A percentile compares a stretch with the other conserved stretches of the same genome.
phyloP scores from a whole-genome alignment of 2,797 vertebrate genomes.

The Chelon auratus region DNA sequence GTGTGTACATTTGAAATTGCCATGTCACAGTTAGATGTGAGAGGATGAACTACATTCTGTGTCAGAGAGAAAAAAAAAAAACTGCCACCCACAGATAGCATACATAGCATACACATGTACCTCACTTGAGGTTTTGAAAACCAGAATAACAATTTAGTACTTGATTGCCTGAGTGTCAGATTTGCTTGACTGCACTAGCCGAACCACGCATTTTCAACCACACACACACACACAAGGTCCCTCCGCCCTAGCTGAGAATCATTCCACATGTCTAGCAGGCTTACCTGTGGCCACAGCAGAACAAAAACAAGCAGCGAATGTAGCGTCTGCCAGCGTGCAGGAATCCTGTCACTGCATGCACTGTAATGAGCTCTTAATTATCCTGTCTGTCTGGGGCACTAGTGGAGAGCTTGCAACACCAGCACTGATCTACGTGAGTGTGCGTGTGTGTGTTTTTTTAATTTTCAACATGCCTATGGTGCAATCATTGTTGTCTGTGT shows the following conservation, averaged over 20 bases:
- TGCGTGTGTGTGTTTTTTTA: slow-evolving; percentile 24
- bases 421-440: slow-evolving; percentile 46
- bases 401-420: slow-evolving; percentile 73
- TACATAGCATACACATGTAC: slow-evolving; percentile 61
- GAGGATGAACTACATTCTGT: slow-evolving; percentile 31
- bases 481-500: slow-evolving; percentile 52
- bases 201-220: slow-evolving; percentile 67
- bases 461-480: slow-evolving; percentile 56
- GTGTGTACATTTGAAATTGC: slow-evolving; percentile 21
- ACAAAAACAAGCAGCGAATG: slow-evolving; percentile 80
- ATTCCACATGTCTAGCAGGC: slow-evolving; percentile 84
- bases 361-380: slow-evolving; percentile 86
- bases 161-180: slow-evolving; percentile 77
- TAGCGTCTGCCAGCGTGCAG: slow-evolving; percentile 74
- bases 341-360: slow-evolving; percentile 84
- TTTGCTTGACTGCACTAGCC: slow-evolving; percentile 77
- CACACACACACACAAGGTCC: slow-evolving; percentile 41
- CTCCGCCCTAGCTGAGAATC: slow-evolving; percentile 70
- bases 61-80: slow-evolving; percentile 10
- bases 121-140: slow-evolving; percentile 72
- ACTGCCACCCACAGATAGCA: slow-evolving; percentile 76
- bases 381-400: slow-evolving; percentile 81
- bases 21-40: slow-evolving; percentile 26
- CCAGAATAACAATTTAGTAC: slow-evolving; percentile 79
- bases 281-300: slow-evolving; percentile 80